Evolutionary conservation across 1,140 invertebrate species (phyloP), one percentile per base, ranked within the genome.

Genomic region (Zaprionus kolodkinae): DNA sequence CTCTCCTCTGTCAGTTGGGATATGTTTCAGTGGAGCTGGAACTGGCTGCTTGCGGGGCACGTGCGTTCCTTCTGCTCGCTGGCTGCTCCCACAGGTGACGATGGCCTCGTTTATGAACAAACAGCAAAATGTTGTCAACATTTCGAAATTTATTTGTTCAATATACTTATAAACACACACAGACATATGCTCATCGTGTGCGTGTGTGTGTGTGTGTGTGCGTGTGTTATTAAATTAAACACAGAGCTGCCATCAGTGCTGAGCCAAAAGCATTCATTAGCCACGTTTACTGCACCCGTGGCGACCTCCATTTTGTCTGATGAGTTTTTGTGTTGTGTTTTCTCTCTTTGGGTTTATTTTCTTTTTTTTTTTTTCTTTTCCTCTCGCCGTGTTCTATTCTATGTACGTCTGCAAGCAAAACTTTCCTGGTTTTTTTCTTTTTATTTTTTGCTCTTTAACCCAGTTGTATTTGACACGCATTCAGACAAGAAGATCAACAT

Each of bases 91-190:
- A 89, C 85, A 89, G 85, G 85, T 89, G 85, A 89, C 85, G 85
- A 89, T 89, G 85, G 85, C 85, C 85, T 89, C 85, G 78, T 89
- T 89, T 89, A 89, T 89, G 81, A 89, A 89, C 85, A 89, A 89
- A 89, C 85, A 89, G 81, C 85, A 79, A 89, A 89, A 89, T 89
- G 85, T 89, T 89, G 85, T 89, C 85, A 89, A 89, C 85, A 89
- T 89, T 89, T 89, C 86, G 71, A 89, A 89, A 89, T 89, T 90
- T 89, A 89, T 89, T 89, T 89, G 85, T 89, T 88, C 85, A 88
- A 88, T 88, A 88, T 78, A 88, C 84, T 66, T 70, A 76, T 63
- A 66, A 71, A 72, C 69, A 21, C 50, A 71, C 72, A 72, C 56
- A 72, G 27, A 50, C 17, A 73, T 64, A 72, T 61, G 68, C 54